A percentile compares a stretch with the other conserved stretches of the same genome.
These are phyloP conservation scores for Pammene aurita DNA, from an alignment of 2,888 invertebrate genomes.

Conservation along the genomic window DNA sequence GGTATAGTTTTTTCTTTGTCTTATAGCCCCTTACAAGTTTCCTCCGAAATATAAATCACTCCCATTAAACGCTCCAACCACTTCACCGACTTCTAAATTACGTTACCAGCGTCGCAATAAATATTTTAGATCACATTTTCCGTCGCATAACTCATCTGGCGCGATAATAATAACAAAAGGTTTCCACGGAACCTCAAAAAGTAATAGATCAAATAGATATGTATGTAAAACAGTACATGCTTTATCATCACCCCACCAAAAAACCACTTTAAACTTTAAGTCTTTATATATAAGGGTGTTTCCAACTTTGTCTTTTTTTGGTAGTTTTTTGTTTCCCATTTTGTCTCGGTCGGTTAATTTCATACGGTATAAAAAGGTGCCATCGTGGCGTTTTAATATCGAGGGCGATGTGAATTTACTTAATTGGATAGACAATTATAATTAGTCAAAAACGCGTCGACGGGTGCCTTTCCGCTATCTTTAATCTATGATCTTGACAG, in stretches of 20 bases:
- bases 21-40: not conserved
- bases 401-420: constrained; percentile 54
- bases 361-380: constrained; percentile 44
- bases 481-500: constrained; percentile 45
- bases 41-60: constrained; percentile 28
- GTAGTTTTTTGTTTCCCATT: constrained; percentile 39
- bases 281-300: constrained; percentile 1
- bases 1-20: not conserved
- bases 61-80: constrained; percentile 36
- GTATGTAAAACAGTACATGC: constrained; percentile 47
- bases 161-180: constrained; percentile 47
- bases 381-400: constrained; percentile 54
- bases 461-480: constrained; percentile 42
- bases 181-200: constrained; percentile 45
- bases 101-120: constrained; percentile 43
- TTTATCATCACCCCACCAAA: constrained; percentile 46
- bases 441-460: constrained; percentile 57
- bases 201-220: constrained; percentile 50
- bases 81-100: constrained; percentile 36
- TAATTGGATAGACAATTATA: constrained; percentile 62
- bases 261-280: constrained; percentile 16
- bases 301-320: constrained; percentile 19
- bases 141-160: constrained; percentile 45
- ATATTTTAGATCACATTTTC: constrained; percentile 47
- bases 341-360: constrained; percentile 45